Evolutionary conservation across 2,888 invertebrate genomes (phyloP).

Genomic region (Panzeria rudis): DNA sequence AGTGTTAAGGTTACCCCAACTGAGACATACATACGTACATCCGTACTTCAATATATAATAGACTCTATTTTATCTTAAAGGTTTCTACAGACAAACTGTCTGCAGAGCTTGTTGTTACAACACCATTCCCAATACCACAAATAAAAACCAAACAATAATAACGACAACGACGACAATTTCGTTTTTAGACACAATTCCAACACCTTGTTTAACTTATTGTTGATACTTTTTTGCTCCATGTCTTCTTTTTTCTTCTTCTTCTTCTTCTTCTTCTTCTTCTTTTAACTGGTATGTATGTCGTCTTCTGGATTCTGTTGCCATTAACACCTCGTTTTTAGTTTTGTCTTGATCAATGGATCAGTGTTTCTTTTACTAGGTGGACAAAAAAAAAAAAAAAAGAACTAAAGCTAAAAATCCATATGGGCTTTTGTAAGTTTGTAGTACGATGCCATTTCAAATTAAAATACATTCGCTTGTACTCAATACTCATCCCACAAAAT

Average conservation of each 20-base stretch:
- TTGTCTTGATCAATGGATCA: constrained; percentile 71
- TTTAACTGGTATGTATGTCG: constrained; percentile 18
- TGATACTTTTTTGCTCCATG: constrained; percentile 26
- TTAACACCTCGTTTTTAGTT: constrained; percentile 69
- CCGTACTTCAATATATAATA: neutral
- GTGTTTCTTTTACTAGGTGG: constrained; percentile 54
- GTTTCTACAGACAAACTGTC: constrained; percentile 71
- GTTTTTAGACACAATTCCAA: constrained; percentile 71
- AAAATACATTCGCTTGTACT: constrained; percentile 69
- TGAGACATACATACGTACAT: neutral
- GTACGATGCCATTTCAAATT: constrained; percentile 70
- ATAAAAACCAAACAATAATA: constrained; percentile 11
- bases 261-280: neutral
- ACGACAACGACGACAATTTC: constrained; percentile 58
- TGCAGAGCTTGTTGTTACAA: constrained; percentile 52
- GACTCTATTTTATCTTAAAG: constrained; percentile 44
- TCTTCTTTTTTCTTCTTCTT: neutral
- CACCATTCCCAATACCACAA: constrained; percentile 17
- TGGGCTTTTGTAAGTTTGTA: constrained; percentile 58
- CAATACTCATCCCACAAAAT: constrained; percentile 70
- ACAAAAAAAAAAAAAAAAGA: neutral
- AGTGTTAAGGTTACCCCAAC: constrained; percentile 40
- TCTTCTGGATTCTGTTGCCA: constrained; percentile 52
- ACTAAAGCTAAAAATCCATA: constrained; percentile 52
- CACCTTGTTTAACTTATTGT: constrained; percentile 73